These are phyloP conservation scores for Agriotes lineatus DNA, from an alignment of 2,888 invertebrate species.

Conservation along the genomic window DNA sequence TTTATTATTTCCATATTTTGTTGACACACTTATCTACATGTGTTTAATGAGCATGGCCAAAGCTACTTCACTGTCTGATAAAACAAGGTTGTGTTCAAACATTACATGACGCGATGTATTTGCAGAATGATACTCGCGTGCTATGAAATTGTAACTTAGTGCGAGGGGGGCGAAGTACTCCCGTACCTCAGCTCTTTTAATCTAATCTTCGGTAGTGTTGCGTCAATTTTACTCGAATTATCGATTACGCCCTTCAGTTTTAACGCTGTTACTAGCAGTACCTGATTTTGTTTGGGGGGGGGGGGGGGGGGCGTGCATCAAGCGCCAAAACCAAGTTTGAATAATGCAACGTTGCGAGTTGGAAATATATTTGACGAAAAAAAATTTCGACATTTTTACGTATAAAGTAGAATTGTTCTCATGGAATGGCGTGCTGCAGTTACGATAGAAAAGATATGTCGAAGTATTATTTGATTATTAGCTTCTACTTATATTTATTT, in stretches of 20 bases:
- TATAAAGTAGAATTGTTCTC: too few species aligned
- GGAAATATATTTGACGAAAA: too few species aligned
- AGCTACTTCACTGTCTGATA: conserved; percentile 33
- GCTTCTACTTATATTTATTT: too few species aligned
- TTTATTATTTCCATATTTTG: conserved; percentile 39
- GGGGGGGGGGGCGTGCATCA: too few species aligned
- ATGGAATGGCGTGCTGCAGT: too few species aligned
- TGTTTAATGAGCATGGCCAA: conserved; percentile 36
- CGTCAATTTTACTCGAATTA: conserved; percentile 58
- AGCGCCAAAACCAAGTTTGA: too few species aligned
- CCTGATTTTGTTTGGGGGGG: too few species aligned
- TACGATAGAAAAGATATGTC: too few species aligned
- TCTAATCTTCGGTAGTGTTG: conserved; percentile 58
- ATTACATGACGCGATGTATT: conserved; percentile 31
- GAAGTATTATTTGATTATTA: too few species aligned
- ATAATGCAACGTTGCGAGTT: too few species aligned
- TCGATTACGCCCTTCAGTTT: conserved; percentile 52
- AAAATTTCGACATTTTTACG: too few species aligned
- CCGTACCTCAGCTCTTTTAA: conserved; percentile 54
- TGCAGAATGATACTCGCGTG: conserved; percentile 45
- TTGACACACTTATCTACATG: conserved; percentile 39
- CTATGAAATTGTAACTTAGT: conserved; percentile 45
- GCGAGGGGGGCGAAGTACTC: conserved; percentile 2
- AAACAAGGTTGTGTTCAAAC: conserved; percentile 44
- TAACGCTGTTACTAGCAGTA: neutral